Percentiles rank a stretch among this genome's conserved stretches.
These are phyloP conservation scores for Tachystola acroxantha DNA, from an alignment of 2,888 invertebrate genomes.

Conservation along the genomic window DNA sequence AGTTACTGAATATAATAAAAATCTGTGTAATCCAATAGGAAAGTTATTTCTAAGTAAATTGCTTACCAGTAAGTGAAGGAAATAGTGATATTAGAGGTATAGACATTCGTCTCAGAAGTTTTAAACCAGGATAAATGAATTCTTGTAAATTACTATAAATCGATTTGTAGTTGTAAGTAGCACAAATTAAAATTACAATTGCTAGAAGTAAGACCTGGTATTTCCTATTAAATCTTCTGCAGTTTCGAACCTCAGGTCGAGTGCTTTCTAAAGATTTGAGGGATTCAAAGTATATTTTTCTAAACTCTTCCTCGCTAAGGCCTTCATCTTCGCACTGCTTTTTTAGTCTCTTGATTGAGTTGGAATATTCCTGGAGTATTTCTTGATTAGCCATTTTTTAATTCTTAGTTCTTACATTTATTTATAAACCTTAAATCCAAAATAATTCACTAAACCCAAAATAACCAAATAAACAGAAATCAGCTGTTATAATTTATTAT, in stretches of 20 bases:
- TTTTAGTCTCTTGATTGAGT: constrained; percentile 77
- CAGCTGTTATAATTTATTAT: neutral
- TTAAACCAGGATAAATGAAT: constrained; percentile 88
- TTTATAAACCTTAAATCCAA: too few relatives aligned
- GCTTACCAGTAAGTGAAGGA: constrained; percentile 84
- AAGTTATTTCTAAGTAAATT: too few relatives aligned
- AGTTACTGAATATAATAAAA: too few relatives aligned
- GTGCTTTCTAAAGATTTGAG: constrained; percentile 51
- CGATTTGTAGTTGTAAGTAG: constrained; percentile 76
- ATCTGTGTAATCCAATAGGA: too few relatives aligned
- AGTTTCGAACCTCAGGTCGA: constrained; percentile 1
- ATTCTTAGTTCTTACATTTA: too few relatives aligned
- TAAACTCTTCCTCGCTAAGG: constrained; percentile 80
- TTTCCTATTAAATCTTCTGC: neutral
- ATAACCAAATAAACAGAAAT: neutral
- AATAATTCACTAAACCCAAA: too few relatives aligned
- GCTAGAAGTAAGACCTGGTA: neutral
- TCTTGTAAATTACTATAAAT: constrained; percentile 85
- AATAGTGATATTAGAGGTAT: constrained; percentile 87
- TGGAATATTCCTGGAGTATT: constrained; percentile 56
- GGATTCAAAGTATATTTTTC: constrained; percentile 72
- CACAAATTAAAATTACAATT: constrained; percentile 24
- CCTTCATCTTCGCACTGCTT: constrained; percentile 77
- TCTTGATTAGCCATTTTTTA: constrained; percentile 26
- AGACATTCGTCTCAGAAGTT: constrained; percentile 83